Evolutionary conservation across 2,797 vertebrate genomes (phyloP).

Genomic region (Poecilia gillii): DNA sequence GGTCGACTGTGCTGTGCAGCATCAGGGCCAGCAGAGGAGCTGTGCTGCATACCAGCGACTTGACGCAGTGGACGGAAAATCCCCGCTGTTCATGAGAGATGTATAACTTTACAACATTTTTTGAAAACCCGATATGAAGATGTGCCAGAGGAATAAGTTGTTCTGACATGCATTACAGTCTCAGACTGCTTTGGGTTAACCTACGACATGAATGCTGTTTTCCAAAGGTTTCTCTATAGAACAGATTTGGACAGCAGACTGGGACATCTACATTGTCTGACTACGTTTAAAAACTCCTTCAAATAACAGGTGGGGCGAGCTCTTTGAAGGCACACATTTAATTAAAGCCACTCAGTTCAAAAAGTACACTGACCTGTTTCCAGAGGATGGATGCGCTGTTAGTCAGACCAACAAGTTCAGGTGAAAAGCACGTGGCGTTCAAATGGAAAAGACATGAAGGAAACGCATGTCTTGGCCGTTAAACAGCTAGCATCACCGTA

Average conservation of each 20-base stretch:
- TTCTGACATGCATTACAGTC: slow-evolving; percentile 14
- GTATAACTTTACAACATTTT: slow-evolving; percentile 38
- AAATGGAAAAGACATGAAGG: slow-evolving; percentile 35
- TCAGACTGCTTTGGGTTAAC: slow-evolving; percentile 33
- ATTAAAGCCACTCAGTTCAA: slow-evolving; percentile 20
- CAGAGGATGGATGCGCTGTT: slow-evolving; percentile 33
- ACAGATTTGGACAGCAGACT: background rate
- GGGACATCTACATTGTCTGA: background rate
- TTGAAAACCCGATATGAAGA: slow-evolving; percentile 22
- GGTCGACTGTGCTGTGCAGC: slow-evolving; percentile 46
- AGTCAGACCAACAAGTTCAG: slow-evolving; percentile 45
- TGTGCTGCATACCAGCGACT: slow-evolving; percentile 65
- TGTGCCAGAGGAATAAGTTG: slow-evolving; percentile 8
- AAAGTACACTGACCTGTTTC: slow-evolving; percentile 25
- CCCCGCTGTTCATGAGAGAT: slow-evolving; percentile 43
- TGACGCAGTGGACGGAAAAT: slow-evolving; percentile 69
- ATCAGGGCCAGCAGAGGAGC: slow-evolving; percentile 37
- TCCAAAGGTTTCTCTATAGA: slow-evolving; percentile 41
- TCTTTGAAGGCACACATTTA: slow-evolving; percentile 28
- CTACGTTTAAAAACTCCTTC: slow-evolving; percentile 41
- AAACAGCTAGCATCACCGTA: background rate
- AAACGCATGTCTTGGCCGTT: slow-evolving; percentile 40
- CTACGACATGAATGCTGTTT: slow-evolving; percentile 53
- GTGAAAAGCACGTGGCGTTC: slow-evolving; percentile 67
- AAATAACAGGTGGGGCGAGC: slow-evolving; percentile 25